These are phyloP conservation scores for Corvus moneduloides DNA, from an alignment of 2,113 vertebrate species.

Conservation along the genomic window DNA sequence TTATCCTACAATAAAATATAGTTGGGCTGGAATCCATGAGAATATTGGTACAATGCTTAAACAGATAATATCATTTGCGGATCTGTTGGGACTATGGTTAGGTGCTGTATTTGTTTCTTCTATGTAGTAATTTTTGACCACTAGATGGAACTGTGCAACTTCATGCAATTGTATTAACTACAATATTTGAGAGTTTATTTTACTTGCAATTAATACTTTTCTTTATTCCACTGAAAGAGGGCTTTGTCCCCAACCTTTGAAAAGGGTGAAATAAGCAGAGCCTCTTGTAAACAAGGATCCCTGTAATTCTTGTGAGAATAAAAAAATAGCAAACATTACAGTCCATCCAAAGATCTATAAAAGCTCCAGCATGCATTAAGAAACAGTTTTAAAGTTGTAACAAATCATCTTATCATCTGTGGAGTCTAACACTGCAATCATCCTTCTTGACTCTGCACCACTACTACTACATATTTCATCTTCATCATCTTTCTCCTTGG, in stretches of 20 bases:
- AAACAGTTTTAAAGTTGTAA: not conserved
- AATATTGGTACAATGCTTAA: not conserved
- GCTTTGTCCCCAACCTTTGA: not conserved
- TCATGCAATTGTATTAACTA: slow-evolving; percentile 3
- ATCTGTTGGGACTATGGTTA: not conserved
- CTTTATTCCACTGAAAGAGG: not conserved
- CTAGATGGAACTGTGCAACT: slow-evolving; percentile 73
- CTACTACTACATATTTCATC: not conserved
- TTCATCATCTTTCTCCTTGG: not conserved
- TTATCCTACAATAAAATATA: not conserved
- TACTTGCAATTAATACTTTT: not conserved
- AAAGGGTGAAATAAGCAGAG: not conserved
- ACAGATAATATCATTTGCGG: not conserved
- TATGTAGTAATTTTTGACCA: slow-evolving; percentile 13
- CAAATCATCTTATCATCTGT: not conserved
- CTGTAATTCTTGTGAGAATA: not conserved
- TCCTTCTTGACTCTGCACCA: not conserved
- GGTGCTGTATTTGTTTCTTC: not conserved
- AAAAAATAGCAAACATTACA: not conserved
- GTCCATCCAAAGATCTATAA: not conserved
- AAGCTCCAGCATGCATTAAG: not conserved
- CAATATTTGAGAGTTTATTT: not conserved
- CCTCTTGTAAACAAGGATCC: not conserved
- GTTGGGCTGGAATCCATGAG: not conserved
- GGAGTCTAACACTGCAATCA: not conserved